phyloP scores from a whole-genome alignment of 2,113 vertebrate genomes.

The Phainopepla nitens region DNA sequence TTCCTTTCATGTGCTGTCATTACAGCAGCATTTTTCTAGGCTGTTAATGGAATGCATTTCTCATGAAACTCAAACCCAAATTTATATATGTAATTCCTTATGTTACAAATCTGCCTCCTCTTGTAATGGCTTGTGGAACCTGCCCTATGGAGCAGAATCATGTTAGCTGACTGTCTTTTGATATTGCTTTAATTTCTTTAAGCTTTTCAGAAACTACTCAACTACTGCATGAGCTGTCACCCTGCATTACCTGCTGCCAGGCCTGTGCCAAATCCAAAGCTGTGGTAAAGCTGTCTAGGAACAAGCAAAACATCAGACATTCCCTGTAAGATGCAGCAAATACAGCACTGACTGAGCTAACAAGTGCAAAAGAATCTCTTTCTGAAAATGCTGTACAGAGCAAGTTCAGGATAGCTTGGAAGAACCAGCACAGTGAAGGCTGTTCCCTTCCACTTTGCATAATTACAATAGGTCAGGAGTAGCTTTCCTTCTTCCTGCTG shows the following conservation, averaged over 20 bases:
- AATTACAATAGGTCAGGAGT: neutral
- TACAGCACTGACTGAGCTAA: neutral
- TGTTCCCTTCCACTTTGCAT: neutral
- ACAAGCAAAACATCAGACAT: neutral
- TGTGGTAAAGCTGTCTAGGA: neutral
- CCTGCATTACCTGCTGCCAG: neutral
- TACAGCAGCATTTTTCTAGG: neutral
- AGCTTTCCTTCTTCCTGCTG: neutral
- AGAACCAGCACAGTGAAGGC: neutral
- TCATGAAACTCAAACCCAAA: neutral
- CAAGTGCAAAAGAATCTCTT: neutral
- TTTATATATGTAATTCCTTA: neutral
- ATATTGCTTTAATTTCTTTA: neutral
- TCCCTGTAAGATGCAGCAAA: neutral
- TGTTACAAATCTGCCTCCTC: neutral
- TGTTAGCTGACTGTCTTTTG: neutral
- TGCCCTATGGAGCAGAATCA: neutral
- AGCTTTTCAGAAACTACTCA: neutral
- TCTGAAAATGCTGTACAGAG: neutral
- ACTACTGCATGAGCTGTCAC: neutral
- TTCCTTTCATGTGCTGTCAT: neutral
- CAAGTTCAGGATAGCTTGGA: neutral
- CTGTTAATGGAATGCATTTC: neutral
- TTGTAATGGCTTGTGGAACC: neutral
- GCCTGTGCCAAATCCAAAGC: neutral